Conservation (phyloP, 1,140 invertebrate species). For the Rhynchophorus ferrugineus region DNA sequence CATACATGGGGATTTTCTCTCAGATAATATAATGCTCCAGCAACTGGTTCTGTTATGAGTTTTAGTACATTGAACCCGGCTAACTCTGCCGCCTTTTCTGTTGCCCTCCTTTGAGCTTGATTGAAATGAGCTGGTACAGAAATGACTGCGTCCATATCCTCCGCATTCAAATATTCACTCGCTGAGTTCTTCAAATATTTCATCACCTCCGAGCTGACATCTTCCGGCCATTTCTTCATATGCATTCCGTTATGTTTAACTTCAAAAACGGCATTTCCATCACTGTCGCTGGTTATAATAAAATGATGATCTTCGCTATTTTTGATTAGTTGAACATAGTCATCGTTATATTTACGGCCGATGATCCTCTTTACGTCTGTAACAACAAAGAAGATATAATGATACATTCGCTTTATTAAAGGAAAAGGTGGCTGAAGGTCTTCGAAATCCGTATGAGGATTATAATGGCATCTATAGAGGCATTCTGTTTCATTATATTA, state of each 20-base stretch:
- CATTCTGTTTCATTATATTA: too few species aligned
- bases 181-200: background rate
- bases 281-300: background rate
- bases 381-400: background rate
- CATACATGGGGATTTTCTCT: conserved; percentile 15
- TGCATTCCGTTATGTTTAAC: background rate
- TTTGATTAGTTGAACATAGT: background rate
- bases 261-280: background rate
- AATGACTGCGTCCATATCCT: conserved; percentile 11
- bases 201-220: background rate
- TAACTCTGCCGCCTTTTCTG: conserved; percentile 22
- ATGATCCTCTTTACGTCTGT: background rate
- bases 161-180: background rate
- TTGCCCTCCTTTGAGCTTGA: conserved; percentile 16
- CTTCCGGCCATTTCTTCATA: background rate
- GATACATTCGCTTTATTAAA: too few species aligned
- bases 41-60: conserved; percentile 62
- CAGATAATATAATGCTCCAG: conserved; percentile 57
- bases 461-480: too few species aligned
- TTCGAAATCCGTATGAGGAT: too few species aligned
- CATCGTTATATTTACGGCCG: background rate
- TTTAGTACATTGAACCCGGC: conserved; percentile 53
- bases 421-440: too few species aligned
- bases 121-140: conserved; percentile 20
- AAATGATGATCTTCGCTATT: background rate